Percentiles rank a stretch among this genome's conserved stretches.
These are phyloP conservation scores for Stenchaetothrips biformis DNA, from an alignment of 2,888 invertebrate genomes.

Conservation along the genomic window DNA sequence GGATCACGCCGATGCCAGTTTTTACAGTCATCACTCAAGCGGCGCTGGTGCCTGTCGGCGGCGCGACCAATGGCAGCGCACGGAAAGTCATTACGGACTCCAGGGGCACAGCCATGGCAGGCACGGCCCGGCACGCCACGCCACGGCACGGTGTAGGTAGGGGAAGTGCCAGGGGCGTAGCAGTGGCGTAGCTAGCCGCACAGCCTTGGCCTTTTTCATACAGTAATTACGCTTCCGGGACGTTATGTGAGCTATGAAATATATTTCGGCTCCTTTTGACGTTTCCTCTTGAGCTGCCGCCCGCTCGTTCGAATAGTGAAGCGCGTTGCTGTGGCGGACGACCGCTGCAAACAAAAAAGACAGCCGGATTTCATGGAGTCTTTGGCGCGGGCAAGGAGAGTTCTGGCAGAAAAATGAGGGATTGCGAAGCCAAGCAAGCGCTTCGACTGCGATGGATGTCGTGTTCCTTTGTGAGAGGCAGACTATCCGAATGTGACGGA, in stretches of 20 bases:
- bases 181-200: too few relatives aligned
- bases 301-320: too few relatives aligned
- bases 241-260: too few relatives aligned
- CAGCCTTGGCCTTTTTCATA: background rate
- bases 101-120: constrained; percentile 7
- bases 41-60: background rate
- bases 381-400: background rate
- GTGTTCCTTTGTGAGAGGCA: constrained; percentile 3
- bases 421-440: background rate
- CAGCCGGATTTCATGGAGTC: background rate
- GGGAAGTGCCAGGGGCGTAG: too few relatives aligned
- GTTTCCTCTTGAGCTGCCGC: too few relatives aligned
- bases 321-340: too few relatives aligned
- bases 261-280: too few relatives aligned
- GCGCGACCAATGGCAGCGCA: constrained; percentile 9
- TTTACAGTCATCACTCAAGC: constrained; percentile 21
- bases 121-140: too few relatives aligned
- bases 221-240: too few relatives aligned
- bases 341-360: background rate
- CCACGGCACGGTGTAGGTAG: too few relatives aligned
- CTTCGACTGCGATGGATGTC: background rate
- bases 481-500: background rate
- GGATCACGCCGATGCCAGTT: constrained; percentile 11
- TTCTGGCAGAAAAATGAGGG: constrained; percentile 12
- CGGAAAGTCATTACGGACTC: constrained; percentile 5